Conservation (phyloP, 2,113 vertebrate species). For the Oncorhynchus keta region DNA sequence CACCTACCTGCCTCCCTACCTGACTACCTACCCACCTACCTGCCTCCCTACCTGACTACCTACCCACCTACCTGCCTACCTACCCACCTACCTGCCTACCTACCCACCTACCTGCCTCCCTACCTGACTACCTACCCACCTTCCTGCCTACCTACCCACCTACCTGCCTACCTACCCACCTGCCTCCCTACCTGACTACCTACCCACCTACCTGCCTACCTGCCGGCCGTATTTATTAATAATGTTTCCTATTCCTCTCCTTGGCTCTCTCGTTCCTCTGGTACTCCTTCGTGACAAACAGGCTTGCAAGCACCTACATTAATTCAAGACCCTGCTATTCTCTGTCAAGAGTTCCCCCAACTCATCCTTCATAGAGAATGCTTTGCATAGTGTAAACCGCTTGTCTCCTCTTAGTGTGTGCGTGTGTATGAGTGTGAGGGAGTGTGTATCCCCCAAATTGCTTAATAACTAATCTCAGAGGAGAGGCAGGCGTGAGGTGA, state of each 20-base stretch:
- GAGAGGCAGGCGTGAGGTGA: neutral
- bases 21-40: accelerated
- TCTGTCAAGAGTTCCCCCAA: neutral
- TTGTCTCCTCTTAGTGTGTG: neutral
- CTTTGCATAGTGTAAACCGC: neutral
- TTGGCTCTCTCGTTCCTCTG: neutral
- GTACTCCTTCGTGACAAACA: neutral
- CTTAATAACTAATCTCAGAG: neutral
- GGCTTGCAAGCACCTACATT: neutral
- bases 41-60: neutral
- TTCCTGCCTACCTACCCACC: too few species aligned
- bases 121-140: too few species aligned
- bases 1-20: neutral
- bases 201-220: too few species aligned
- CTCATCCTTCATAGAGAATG: neutral
- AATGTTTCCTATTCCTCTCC: neutral
- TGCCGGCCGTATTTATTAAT: neutral
- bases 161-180: too few species aligned
- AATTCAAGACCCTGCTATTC: neutral
- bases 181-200: too few species aligned
- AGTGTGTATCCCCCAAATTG: constrained; percentile 2
- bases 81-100: accelerated
- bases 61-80: neutral
- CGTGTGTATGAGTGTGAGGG: constrained; percentile 4
- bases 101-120: too few species aligned